Evolutionary conservation across 2,113 vertebrate genomes (phyloP).

Genomic region (Dromaius novaehollandiae): DNA sequence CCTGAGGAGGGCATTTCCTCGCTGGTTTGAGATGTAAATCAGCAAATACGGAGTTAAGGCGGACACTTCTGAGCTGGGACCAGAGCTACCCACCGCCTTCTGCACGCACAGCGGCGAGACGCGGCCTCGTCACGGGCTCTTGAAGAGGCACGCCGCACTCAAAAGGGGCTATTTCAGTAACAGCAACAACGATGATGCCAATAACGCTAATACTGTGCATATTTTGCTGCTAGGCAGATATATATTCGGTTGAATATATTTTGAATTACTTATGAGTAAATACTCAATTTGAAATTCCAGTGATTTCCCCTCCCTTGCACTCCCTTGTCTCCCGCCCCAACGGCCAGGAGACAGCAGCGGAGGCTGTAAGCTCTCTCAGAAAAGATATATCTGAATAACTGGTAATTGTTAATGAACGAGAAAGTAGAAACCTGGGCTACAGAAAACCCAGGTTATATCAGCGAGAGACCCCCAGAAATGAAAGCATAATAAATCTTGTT

Average conservation of each 20-base stretch:
- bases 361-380: background rate
- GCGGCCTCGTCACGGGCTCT: background rate
- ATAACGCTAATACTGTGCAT: too few species aligned
- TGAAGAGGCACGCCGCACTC: fast-evolving
- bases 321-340: background rate
- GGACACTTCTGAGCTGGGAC: background rate
- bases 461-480: background rate
- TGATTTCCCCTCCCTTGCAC: background rate
- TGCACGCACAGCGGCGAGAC: background rate
- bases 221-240: background rate
- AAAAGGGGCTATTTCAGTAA: background rate
- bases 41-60: too few species aligned
- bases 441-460: background rate
- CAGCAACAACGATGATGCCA: background rate
- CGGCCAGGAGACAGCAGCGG: too few species aligned
- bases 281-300: background rate
- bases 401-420: background rate
- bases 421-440: background rate
- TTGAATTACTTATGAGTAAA: background rate
- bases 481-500: background rate
- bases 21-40: fast-evolving
- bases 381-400: background rate
- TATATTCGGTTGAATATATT: background rate
- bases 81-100: background rate
- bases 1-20: too few species aligned